These are phyloP conservation scores for Dromiciops gliroides DNA, from an alignment of 2,113 vertebrate species.

Conservation along the genomic window DNA sequence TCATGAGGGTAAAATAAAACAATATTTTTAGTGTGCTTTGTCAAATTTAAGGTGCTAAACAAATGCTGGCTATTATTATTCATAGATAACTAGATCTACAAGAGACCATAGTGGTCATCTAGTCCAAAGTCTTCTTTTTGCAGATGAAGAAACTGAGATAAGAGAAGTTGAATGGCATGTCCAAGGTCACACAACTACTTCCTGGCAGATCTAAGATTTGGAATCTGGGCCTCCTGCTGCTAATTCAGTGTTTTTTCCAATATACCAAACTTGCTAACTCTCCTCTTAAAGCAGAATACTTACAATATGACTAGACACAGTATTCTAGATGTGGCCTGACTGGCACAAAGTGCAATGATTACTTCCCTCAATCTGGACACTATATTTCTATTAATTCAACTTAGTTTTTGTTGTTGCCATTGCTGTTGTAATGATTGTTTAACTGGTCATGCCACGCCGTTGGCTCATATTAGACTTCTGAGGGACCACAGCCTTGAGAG, in stretches of 20 bases:
- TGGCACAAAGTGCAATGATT: not conserved
- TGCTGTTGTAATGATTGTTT: not conserved
- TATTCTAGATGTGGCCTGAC: not conserved
- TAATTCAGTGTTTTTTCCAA: not conserved
- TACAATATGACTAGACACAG: not conserved
- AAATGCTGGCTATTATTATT: not conserved
- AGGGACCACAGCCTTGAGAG: not conserved
- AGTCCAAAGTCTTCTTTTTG: not conserved
- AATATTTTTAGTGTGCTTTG: not conserved
- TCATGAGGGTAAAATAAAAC: not conserved
- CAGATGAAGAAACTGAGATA: not conserved
- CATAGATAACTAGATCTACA: not conserved
- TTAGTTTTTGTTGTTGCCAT: constrained; percentile 5
- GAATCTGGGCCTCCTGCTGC: not conserved
- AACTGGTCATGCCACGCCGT: not conserved
- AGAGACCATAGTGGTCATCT: not conserved
- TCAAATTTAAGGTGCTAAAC: not conserved
- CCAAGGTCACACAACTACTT: not conserved
- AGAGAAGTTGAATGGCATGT: not conserved
- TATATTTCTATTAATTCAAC: constrained; percentile 3
- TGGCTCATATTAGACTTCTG: not conserved
- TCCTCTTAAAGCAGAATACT: not conserved
- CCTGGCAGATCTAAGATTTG: not conserved
- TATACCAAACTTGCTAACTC: not conserved
- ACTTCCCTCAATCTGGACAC: not conserved